Evolutionary conservation across 2,113 vertebrate genomes (phyloP).

Genomic region (Apteryx mantelli): DNA sequence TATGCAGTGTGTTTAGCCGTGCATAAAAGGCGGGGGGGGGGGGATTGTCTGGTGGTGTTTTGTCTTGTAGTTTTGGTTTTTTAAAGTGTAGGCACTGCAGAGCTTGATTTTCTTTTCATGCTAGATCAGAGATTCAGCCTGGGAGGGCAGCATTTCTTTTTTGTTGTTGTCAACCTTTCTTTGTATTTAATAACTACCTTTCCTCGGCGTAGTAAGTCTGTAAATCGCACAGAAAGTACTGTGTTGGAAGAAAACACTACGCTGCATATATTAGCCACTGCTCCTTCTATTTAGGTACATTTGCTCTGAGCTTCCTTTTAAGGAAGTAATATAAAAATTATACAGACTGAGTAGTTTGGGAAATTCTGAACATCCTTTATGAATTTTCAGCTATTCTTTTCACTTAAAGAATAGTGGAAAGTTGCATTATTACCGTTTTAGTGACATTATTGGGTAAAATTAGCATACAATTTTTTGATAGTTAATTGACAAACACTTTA

Average conservation of each 20-base stretch:
- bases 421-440: not conserved
- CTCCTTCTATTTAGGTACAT: not conserved
- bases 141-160: conserved; percentile 60
- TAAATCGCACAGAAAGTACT: conserved; percentile 40
- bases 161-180: conserved; percentile 55
- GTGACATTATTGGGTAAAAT: not conserved
- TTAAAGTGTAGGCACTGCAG: not conserved
- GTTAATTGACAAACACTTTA: conserved; percentile 48
- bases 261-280: not conserved
- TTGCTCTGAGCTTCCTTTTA: conserved; percentile 35
- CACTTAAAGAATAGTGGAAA: not conserved
- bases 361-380: not conserved
- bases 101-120: conserved; percentile 47
- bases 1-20: not conserved
- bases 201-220: conserved; percentile 46
- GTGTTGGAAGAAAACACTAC: conserved; percentile 13
- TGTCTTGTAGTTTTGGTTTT: not conserved
- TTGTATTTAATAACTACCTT: conserved; percentile 67
- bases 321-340: conserved; percentile 24
- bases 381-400: not conserved
- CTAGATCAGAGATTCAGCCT: conserved; percentile 38
- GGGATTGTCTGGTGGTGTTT: not conserved
- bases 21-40: not conserved
- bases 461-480: not conserved
- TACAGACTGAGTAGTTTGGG: not conserved